phyloP scores from a whole-genome alignment of 2,113 vertebrate genomes.

The Zapus hudsonius region DNA sequence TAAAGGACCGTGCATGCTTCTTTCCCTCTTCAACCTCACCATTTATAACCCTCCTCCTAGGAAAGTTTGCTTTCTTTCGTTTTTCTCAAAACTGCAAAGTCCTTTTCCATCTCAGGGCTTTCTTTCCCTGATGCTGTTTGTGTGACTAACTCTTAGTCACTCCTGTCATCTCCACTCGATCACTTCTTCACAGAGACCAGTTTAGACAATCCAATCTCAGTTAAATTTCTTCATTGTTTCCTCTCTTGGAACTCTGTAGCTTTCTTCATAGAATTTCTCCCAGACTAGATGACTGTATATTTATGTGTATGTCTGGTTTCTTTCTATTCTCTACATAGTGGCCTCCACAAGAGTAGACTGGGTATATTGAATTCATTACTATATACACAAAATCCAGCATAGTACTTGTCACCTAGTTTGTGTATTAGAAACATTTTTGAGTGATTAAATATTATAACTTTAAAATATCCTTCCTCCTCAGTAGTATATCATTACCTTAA shows the following conservation, averaged over 20 bases:
- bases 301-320: background rate
- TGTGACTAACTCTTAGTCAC: constrained; percentile 25
- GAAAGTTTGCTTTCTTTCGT: constrained; percentile 32
- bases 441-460: constrained; percentile 39
- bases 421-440: constrained; percentile 52
- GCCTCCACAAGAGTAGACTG: background rate
- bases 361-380: constrained; percentile 30
- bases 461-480: constrained; percentile 44
- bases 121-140: background rate
- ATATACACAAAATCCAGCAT: background rate
- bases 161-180: background rate
- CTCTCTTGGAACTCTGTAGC: background rate
- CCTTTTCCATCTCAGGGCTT: constrained; percentile 4
- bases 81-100: background rate
- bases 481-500: constrained; percentile 33
- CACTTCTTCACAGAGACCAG: background rate
- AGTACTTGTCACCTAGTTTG: background rate
- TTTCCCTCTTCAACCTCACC: background rate
- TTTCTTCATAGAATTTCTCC: background rate
- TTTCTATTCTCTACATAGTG: background rate
- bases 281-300: background rate
- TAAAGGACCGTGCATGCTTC: background rate
- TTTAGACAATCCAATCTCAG: background rate
- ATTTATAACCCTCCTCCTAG: constrained; percentile 15
- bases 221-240: background rate